phyloP scores from a whole-genome alignment of 2,797 vertebrate species.

The Ceryle rudis region DNA sequence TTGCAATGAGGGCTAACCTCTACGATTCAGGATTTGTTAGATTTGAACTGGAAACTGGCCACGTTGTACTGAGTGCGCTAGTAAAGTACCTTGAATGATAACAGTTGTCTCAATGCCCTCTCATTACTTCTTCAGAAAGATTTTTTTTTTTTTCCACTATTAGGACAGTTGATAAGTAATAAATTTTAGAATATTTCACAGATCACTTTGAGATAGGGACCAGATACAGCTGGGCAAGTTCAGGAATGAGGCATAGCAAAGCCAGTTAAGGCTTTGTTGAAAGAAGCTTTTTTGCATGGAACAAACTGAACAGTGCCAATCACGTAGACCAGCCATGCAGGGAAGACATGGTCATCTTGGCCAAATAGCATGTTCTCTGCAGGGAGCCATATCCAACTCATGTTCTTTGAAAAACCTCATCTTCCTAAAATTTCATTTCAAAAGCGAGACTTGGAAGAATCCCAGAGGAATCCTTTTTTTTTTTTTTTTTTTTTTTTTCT shows the following conservation, averaged over 20 bases:
- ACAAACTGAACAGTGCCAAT: background rate
- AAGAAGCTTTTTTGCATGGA: background rate
- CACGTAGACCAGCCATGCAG: background rate
- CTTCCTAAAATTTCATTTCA: background rate
- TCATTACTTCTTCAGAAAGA: background rate
- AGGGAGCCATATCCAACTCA: background rate
- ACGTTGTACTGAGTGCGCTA: background rate
- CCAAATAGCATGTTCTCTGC: background rate
- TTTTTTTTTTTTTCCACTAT: background rate
- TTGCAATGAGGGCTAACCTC: background rate
- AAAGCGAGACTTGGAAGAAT: background rate
- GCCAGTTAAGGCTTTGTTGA: background rate
- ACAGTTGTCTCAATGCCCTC: background rate
- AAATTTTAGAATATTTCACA: background rate
- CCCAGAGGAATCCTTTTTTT: background rate
- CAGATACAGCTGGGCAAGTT: background rate
- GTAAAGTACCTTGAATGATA: background rate
- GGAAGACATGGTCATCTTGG: background rate
- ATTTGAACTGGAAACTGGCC: background rate
- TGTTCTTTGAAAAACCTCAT: background rate
- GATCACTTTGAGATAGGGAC: background rate
- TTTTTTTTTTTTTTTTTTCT: no score
- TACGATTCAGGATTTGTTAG: background rate
- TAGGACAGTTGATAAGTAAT: background rate
- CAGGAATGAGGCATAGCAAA: background rate